Evolutionary conservation across 2,113 vertebrate species (phyloP).

Genomic region (Falco punctatus): DNA sequence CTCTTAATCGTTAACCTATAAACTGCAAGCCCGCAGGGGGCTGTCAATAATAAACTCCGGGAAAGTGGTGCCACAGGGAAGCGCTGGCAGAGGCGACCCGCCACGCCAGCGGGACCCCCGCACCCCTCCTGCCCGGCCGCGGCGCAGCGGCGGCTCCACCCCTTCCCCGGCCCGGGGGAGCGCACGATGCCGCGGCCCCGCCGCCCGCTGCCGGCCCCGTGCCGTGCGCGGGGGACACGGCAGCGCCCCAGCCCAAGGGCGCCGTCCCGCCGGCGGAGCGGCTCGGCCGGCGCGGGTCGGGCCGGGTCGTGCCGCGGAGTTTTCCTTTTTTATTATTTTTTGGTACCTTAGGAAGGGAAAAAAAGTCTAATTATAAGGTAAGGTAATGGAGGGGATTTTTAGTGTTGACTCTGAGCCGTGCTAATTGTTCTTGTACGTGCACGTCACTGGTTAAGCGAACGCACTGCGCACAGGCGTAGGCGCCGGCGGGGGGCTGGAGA

Average conservation of each 20-base stretch:
- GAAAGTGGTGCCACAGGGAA: accelerated
- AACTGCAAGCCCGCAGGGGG: background rate
- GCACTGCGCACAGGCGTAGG: background rate
- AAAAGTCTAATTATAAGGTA: conserved; percentile 69
- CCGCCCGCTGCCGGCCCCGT: too few species aligned
- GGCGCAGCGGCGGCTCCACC: conserved; percentile 59
- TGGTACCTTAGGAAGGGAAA: background rate
- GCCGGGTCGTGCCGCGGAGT: background rate
- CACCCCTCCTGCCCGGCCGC: background rate
- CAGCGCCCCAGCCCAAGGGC: conserved; percentile 67
- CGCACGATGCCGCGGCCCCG: background rate
- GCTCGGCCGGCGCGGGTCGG: too few species aligned
- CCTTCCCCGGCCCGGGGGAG: background rate
- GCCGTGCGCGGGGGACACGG: conserved; percentile 66
- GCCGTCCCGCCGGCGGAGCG: conserved; percentile 60
- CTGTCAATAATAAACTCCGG: background rate
- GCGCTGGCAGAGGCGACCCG: background rate
- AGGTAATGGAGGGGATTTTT: conserved; percentile 17
- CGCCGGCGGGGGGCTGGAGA: background rate
- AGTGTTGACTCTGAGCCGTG: background rate
- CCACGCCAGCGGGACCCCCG: accelerated
- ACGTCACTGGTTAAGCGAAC: background rate
- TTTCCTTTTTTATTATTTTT: background rate
- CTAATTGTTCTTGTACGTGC: background rate
- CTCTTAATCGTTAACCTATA: background rate